phyloP scores from a whole-genome alignment of 2,797 vertebrate genomes.

The Epinephelus malabaricus region DNA sequence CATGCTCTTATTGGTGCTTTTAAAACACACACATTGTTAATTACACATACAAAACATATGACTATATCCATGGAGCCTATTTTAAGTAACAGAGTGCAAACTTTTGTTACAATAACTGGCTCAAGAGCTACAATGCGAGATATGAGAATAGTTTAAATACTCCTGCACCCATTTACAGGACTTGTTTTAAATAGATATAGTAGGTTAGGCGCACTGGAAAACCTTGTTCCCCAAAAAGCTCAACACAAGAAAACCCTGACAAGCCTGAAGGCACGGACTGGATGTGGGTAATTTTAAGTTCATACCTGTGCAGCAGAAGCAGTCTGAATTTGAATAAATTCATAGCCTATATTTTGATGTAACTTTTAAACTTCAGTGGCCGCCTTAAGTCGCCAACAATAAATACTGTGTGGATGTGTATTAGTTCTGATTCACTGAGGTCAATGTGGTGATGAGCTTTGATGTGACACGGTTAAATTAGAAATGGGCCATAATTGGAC shows the following conservation, averaged over 20 bases:
- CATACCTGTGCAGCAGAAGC: conserved; percentile 2
- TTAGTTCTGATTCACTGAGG: conserved; percentile 26
- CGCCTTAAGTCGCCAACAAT: background rate
- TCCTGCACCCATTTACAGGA: background rate
- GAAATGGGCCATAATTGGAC: conserved; percentile 47
- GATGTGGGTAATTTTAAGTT: conserved; percentile 9
- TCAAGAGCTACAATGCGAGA: background rate
- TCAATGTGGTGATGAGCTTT: conserved; percentile 46
- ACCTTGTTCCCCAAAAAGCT: conserved; percentile 13
- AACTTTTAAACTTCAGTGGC: conserved; percentile 4
- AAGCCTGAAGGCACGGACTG: conserved; percentile 4
- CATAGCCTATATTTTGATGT: background rate
- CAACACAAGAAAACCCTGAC: conserved; percentile 1
- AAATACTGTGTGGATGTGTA: conserved; percentile 39
- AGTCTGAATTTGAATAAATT: conserved; percentile 10
- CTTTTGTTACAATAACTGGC: background rate
- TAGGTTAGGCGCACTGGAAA: conserved; percentile 5
- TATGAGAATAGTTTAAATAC: background rate
- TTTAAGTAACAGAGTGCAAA: background rate
- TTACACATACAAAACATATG: background rate
- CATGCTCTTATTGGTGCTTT: background rate
- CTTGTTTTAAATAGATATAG: conserved; percentile 17
- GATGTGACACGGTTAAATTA: conserved; percentile 58
- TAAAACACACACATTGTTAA: background rate
- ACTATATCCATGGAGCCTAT: background rate